phyloP scores from a whole-genome alignment of 2,888 invertebrate genomes.

The Drosophila emarginata region DNA sequence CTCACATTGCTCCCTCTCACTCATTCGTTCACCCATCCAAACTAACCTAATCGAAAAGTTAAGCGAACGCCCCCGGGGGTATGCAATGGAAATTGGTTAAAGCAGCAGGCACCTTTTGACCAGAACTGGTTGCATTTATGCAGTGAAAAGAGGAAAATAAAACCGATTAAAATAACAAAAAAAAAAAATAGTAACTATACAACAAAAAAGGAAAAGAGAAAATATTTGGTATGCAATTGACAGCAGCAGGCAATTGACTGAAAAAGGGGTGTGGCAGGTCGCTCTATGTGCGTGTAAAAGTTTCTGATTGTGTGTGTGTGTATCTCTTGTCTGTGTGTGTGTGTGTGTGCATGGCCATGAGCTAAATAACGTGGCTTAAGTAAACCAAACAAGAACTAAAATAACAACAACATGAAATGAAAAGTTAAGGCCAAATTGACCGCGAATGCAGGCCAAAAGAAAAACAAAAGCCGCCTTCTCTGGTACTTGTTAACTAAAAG shows the following conservation, averaged over 20 bases:
- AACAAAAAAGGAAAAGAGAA: conserved; percentile 26
- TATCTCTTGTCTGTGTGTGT: conserved; percentile 27
- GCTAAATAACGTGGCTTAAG: conserved; percentile 61
- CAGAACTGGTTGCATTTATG: conserved; percentile 38
- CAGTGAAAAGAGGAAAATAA: conserved; percentile 16
- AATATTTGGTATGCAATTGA: conserved; percentile 66
- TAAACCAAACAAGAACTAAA: conserved; percentile 25
- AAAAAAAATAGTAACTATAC: background rate
- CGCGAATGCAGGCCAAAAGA: conserved; percentile 54
- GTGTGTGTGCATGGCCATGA: conserved; percentile 59
- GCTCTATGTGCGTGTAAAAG: conserved; percentile 11
- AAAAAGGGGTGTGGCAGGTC: background rate
- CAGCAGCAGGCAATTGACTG: conserved; percentile 30
- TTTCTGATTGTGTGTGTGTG: conserved; percentile 21
- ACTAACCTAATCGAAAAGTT: conserved; percentile 3
- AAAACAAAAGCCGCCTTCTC: conserved; percentile 59
- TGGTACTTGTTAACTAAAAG: conserved; percentile 19
- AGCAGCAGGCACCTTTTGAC: background rate
- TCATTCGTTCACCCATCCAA: background rate
- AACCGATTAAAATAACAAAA: background rate
- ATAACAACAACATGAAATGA: conserved; percentile 49
- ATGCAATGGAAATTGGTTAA: conserved; percentile 14
- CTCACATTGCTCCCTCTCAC: background rate
- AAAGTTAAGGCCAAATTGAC: conserved; percentile 71
- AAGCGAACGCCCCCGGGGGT: conserved; percentile 1